phyloP scores from a whole-genome alignment of 2,888 invertebrate genomes.

The Rhopalosiphum nymphaeae region DNA sequence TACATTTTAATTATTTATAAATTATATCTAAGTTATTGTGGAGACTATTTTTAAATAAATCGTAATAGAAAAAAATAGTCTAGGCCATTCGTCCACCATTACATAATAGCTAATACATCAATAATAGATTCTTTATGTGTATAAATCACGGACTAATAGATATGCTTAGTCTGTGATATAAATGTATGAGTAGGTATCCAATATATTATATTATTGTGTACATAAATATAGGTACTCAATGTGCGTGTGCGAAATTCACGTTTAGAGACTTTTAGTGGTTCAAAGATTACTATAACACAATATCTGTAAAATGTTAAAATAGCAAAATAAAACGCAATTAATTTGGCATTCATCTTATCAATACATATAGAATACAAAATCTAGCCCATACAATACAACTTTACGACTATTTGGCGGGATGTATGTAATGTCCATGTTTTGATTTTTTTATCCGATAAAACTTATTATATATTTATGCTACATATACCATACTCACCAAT shows the following conservation, averaged over 20 bases:
- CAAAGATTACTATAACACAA: background rate
- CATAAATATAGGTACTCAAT: background rate
- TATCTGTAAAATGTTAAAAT: constrained; percentile 10
- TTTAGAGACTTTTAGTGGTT: constrained; percentile 18
- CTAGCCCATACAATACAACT: background rate
- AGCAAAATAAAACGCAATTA: constrained; percentile 28
- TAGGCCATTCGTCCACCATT: background rate
- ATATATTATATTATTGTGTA: background rate
- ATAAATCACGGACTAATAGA: background rate
- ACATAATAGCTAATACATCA: background rate
- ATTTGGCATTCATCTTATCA: constrained; percentile 23
- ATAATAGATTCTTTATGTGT: background rate
- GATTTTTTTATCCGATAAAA: background rate
- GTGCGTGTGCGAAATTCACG: background rate
- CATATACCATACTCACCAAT: background rate
- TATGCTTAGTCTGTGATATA: background rate
- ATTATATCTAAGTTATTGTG: background rate
- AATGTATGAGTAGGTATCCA: background rate
- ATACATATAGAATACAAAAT: background rate
- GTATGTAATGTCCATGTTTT: background rate
- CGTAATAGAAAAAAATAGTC: background rate
- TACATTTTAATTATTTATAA: background rate
- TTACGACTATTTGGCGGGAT: background rate
- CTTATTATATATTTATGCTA: background rate
- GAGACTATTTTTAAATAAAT: background rate